Percentiles rank a stretch among this genome's conserved stretches.
Conservation (phyloP, 1,140 invertebrate species). For the Penaeus vannamei region DNA sequence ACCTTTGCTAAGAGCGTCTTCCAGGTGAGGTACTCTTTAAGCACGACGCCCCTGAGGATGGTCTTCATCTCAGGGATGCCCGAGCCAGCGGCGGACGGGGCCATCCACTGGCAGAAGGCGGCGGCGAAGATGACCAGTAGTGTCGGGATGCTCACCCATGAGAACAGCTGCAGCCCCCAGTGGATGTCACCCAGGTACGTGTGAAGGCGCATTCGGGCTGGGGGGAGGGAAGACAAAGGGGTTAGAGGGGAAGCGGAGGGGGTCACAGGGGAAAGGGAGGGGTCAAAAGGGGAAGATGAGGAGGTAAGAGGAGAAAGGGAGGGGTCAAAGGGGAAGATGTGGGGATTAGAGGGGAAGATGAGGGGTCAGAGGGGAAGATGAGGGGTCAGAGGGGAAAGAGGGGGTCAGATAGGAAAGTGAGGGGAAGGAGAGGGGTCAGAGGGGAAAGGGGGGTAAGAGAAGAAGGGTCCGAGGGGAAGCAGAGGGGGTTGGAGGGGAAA, state of each 20-base stretch:
- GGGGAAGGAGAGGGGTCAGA: no score
- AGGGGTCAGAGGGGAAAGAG: neutral
- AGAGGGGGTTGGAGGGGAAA: neutral
- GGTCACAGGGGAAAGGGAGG: no score
- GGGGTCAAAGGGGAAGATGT: no score
- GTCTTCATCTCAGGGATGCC: slow-evolving; percentile 99
- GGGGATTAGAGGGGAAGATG: no score
- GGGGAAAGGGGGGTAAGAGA: no score
- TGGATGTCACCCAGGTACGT: slow-evolving; percentile 85
- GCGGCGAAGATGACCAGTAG: slow-evolving; percentile 93
- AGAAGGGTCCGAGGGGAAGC: neutral
- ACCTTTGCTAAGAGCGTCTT: slow-evolving; percentile 96
- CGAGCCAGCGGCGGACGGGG: slow-evolving; percentile 79
- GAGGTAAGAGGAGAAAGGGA: no score
- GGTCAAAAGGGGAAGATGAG: no score
- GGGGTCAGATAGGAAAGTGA: neutral
- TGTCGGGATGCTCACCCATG: slow-evolving; percentile 91
- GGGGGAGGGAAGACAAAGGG: neutral
- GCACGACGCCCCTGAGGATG: slow-evolving; percentile 93
- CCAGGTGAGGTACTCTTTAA: slow-evolving; percentile 98
- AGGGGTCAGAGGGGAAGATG: no score
- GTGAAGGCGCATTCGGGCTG: slow-evolving; percentile 84
- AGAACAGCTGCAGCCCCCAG: slow-evolving; percentile 84
- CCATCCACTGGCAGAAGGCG: slow-evolving; percentile 79
- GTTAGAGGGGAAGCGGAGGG: neutral